Evolutionary conservation across 1,140 invertebrate species (phyloP), one percentile per base, ranked within the genome.

Genomic region (Pantala flavescens): DNA sequence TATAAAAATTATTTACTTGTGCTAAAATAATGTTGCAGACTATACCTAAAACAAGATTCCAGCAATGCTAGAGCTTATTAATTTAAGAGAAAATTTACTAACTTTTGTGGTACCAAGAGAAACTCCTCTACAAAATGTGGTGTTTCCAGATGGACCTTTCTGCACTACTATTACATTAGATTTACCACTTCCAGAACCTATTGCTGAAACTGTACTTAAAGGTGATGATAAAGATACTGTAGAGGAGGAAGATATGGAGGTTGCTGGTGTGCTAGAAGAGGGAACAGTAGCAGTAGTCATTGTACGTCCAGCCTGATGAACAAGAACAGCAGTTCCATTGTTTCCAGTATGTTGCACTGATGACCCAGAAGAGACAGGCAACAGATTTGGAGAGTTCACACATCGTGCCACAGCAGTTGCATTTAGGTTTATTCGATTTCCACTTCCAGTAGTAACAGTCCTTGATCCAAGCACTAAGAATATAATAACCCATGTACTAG

Each of bases 131-230:
- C 82, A 82, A 36, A 84, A 77, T n/a, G 79, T 83, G 71, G 83
- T 79, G 72, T 80, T 81, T 76, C 80, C 79, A 24, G 80, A 74
- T 43, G 80, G 78, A 55, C 80, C 81, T 78, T 83, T 83, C 77
- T 82, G 80, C 71, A 83, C 78, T 28, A 84, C 79, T 72, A 84
- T 82, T 19, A 83, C 79, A 63, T 83, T 83, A 70, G 79, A 78
- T 76, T 82, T 83, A 23, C 71, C 43, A 49, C 42, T 55, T 23
- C 19, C 16, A 7, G 24, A 10, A 16, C 42, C 43, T 0, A 28
- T 14, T 12, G 19, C 23, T 19, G 19, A 28, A 14, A 71, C 71
- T 16, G 71, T 71, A 71, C 43, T 43, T 19, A 75, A 71, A 14
- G 71, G 71, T 28, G 74, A 71, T 12, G 74, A 70, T 14, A 63